Percentiles rank a stretch among this genome's conserved stretches.
Evolutionary conservation across 2,113 vertebrate species (phyloP).

Genomic region (Plestiodon gilberti): DNA sequence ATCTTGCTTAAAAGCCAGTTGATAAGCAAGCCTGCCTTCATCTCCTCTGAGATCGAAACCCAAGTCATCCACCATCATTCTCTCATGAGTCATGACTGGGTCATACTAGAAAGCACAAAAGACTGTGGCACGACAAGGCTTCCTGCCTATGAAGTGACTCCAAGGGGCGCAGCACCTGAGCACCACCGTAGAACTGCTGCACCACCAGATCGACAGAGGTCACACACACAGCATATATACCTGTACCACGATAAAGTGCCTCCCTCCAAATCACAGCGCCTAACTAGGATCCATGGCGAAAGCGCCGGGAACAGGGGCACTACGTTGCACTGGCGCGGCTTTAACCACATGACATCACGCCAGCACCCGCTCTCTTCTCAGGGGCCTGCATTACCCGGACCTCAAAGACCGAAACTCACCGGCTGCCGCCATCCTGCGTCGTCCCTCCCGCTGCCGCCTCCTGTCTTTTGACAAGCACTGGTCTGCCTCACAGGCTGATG

Average conservation of each 20-base stretch:
- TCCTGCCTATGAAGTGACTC: background rate
- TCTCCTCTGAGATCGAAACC: too few species aligned
- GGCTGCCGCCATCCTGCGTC: constrained; percentile 33
- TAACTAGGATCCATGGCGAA: background rate
- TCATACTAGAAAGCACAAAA: background rate
- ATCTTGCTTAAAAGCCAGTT: background rate
- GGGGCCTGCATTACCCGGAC: background rate
- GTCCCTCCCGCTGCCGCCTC: background rate
- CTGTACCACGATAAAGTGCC: background rate
- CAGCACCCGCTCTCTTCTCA: background rate
- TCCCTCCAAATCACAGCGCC: background rate
- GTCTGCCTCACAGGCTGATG: constrained; percentile 25
- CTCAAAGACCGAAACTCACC: constrained; percentile 7
- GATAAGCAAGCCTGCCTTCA: background rate
- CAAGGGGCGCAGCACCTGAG: background rate
- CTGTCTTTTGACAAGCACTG: background rate
- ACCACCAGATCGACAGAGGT: background rate
- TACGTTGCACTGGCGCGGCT: background rate
- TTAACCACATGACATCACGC: background rate
- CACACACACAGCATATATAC: background rate
- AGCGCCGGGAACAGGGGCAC: background rate
- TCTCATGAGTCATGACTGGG: too few species aligned
- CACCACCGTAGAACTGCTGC: background rate
- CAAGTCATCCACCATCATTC: too few species aligned
- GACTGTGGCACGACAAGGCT: accelerated